Conservation (phyloP, 2,113 vertebrate species). For the Polypterus bichir region DNA sequence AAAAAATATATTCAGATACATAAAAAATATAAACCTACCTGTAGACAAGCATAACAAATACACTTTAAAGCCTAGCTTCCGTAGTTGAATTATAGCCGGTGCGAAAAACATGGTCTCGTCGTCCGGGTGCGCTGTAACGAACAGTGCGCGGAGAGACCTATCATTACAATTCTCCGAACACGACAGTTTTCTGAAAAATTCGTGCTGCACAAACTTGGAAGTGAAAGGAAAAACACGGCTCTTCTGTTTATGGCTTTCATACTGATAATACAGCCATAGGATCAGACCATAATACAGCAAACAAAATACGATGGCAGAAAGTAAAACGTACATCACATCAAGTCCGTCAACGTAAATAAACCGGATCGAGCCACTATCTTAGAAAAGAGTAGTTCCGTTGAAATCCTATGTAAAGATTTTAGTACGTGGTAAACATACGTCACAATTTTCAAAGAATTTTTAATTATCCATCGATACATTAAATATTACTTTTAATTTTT, state of each 20-base stretch:
- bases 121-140: conserved; percentile 87
- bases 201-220: neutral
- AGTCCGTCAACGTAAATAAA: neutral
- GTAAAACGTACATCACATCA: neutral
- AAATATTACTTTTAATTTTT: no score
- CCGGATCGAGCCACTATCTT: no score
- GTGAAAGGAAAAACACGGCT: no score
- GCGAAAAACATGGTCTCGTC: conserved; percentile 95
- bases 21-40: conserved; percentile 52
- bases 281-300: neutral
- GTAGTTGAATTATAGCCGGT: conserved; percentile 62
- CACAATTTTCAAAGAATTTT: no score
- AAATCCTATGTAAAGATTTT: no score
- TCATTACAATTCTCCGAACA: neutral
- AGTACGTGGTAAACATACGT: no score
- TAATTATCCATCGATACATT: no score
- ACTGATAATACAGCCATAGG: neutral
- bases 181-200: neutral
- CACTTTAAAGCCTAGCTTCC: conserved; percentile 38
- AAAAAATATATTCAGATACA: no score
- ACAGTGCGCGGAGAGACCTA: conserved; percentile 33
- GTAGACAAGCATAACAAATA: conserved; percentile 76
- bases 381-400: no score
- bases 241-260: neutral
- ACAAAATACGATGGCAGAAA: neutral